Evolutionary conservation across 1,140 invertebrate species (phyloP), one percentile per base, ranked within the genome.

Genomic region (Brachionus koreanus): DNA sequence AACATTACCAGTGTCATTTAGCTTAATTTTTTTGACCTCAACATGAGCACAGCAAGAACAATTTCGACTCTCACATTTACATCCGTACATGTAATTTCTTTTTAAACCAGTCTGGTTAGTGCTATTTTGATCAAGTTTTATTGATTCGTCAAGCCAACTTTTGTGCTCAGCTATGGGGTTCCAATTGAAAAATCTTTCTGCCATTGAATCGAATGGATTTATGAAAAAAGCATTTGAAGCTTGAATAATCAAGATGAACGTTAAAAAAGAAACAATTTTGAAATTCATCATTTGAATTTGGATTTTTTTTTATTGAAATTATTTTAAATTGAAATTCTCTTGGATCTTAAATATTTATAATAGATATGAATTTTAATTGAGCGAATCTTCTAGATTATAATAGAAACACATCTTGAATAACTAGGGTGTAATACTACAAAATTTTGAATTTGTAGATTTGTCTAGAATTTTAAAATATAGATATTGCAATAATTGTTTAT

Each of bases 11-110:
- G 76, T 79, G 5, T 65, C 12, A 43, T 79, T 79, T 65, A 79
- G 23, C 39, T 79, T 79, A 7, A 79, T 39, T 19, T 19, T 65
- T 25, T 57, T 23, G 10, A 79, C 49, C 16, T 65, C 49, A 7
- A 79, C 33, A 61, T 79, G 76, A 16, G 49, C 49, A 42, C 76
- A 79, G 25, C 76, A 79, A 1, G n/a, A 19, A 29, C 76, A 79
- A 19, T 16, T 35, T 23, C 13, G 12, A 4, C 35, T 19, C 10
- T 42, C 35, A 61, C 76, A 79, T 42, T 79, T 65, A 9, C 76
- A 79, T 37, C 76, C 69, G 43, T 74, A 74, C 19, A 25, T 9
- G 19, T 74, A 74, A 23, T 74, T 46, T 74, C 69, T 74, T 46
- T 46, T 74, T 9, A 74, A 10, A 33, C 23, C 10, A 5, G 69